Evolutionary conservation across 1,140 invertebrate genomes (phyloP).

Genomic region (Tenebrio molitor): DNA sequence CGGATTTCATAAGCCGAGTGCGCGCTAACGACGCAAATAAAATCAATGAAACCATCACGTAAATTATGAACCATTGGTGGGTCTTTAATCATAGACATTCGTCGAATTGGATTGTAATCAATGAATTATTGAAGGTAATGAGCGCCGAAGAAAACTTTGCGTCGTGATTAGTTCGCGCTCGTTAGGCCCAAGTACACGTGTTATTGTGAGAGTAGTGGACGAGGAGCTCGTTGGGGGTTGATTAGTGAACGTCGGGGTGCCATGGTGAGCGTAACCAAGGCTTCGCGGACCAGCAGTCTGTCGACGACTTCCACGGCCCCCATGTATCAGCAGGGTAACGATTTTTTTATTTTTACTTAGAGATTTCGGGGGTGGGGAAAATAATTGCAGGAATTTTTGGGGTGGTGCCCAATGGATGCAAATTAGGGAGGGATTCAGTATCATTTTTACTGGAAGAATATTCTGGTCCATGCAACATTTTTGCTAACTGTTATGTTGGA

Average conservation of each 20-base stretch:
- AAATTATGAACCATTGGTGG: background rate
- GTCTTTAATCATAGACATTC: conserved; percentile 17
- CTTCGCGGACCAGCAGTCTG: background rate
- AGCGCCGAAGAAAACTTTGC: background rate
- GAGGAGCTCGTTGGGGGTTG: background rate
- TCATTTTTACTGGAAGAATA: too few relatives aligned
- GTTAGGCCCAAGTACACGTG: conserved; percentile 16
- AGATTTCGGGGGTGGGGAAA: background rate
- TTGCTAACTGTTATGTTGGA: too few relatives aligned
- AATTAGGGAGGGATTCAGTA: too few relatives aligned
- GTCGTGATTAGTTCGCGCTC: background rate
- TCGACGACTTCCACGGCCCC: background rate
- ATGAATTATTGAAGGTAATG: conserved; percentile 33
- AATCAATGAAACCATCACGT: conserved; percentile 23
- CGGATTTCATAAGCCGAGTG: conserved; percentile 3
- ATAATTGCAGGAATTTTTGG: too few relatives aligned
- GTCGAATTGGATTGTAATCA: conserved; percentile 3
- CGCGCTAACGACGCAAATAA: background rate
- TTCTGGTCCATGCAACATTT: too few relatives aligned
- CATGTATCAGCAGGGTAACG: conserved; percentile 8
- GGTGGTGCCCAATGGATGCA: too few relatives aligned
- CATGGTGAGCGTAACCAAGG: conserved; percentile 8
- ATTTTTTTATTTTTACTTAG: background rate
- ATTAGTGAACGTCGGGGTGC: background rate
- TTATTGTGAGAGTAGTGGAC: background rate